A percentile compares a stretch with the other conserved stretches of the same genome.
phyloP scores from a whole-genome alignment of 2,113 vertebrate species.

The Sardina pilchardus region DNA sequence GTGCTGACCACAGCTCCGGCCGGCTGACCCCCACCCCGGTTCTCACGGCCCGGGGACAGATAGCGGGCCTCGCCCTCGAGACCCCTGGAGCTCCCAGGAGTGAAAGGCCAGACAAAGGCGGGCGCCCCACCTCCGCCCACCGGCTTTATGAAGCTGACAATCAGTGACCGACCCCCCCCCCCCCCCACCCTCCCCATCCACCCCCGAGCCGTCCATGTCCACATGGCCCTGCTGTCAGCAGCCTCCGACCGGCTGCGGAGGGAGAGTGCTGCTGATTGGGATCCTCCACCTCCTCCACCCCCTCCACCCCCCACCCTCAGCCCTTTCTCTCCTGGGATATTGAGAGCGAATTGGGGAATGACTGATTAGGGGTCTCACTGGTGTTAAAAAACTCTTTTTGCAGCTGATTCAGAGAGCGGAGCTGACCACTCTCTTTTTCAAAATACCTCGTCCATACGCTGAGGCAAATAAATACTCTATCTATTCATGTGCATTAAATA shows the following conservation, averaged over 20 bases:
- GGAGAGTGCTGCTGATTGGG: background rate
- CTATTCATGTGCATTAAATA: too few relatives aligned
- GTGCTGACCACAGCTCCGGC: conserved; percentile 44
- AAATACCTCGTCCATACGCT: too few relatives aligned
- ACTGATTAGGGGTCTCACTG: background rate
- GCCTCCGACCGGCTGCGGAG: background rate
- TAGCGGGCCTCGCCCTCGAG: conserved; percentile 61
- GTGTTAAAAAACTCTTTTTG: background rate
- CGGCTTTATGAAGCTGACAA: conserved; percentile 32
- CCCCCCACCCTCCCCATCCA: conserved; percentile 21
- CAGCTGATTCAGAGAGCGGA: background rate
- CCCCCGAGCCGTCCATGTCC: background rate
- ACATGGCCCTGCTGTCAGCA: background rate
- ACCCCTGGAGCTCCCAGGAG: conserved; percentile 65
- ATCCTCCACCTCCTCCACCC: background rate
- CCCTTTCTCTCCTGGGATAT: background rate
- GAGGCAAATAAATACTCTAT: background rate
- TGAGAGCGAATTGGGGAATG: background rate
- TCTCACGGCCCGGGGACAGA: conserved; percentile 72
- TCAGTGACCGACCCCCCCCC: conserved; percentile 42
- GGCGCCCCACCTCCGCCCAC: conserved; percentile 58
- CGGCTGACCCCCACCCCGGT: conserved; percentile 63
- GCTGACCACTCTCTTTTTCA: background rate
- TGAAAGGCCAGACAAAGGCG: conserved; percentile 70
- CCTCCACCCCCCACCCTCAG: background rate